Percentiles rank a stretch among this genome's conserved stretches.
Evolutionary conservation across 2,797 vertebrate genomes (phyloP).

Genomic region (Platyrinchus mystaceus): DNA sequence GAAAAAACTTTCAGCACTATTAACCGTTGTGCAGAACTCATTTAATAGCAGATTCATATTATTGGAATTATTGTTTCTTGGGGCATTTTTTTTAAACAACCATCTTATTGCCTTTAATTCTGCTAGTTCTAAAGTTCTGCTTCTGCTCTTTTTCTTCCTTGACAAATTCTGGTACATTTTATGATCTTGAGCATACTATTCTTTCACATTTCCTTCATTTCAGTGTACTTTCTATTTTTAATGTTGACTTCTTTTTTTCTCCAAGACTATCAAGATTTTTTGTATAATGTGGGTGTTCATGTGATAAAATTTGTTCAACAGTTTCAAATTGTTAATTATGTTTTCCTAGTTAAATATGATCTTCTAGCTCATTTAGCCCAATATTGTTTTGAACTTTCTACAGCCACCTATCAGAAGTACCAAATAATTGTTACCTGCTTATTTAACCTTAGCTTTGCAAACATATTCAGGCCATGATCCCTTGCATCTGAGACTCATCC

Average conservation of each 20-base stretch:
- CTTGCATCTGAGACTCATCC: not conserved
- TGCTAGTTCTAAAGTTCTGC: not conserved
- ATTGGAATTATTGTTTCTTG: not conserved
- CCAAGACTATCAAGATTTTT: not conserved
- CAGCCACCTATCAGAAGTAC: not conserved
- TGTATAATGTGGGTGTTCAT: not conserved
- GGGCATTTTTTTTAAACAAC: not conserved
- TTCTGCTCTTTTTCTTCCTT: not conserved
- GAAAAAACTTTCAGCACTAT: not conserved
- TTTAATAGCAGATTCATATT: not conserved
- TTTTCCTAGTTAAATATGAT: not conserved
- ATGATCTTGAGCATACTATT: not conserved
- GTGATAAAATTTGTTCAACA: not conserved
- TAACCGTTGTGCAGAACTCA: not conserved
- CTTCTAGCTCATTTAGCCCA: not conserved
- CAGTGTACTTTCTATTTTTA: not conserved
- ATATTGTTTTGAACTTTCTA: not conserved
- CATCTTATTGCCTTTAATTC: not conserved
- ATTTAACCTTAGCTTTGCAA: not conserved
- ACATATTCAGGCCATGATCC: not conserved
- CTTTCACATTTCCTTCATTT: not conserved
- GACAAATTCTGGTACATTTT: not conserved
- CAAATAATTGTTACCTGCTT: not conserved
- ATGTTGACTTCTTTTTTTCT: not conserved
- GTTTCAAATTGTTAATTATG: not conserved